Percentiles rank a stretch among this genome's conserved stretches.
These are phyloP conservation scores for Tribolium madens DNA, from an alignment of 1,140 invertebrate genomes.

Conservation along the genomic window DNA sequence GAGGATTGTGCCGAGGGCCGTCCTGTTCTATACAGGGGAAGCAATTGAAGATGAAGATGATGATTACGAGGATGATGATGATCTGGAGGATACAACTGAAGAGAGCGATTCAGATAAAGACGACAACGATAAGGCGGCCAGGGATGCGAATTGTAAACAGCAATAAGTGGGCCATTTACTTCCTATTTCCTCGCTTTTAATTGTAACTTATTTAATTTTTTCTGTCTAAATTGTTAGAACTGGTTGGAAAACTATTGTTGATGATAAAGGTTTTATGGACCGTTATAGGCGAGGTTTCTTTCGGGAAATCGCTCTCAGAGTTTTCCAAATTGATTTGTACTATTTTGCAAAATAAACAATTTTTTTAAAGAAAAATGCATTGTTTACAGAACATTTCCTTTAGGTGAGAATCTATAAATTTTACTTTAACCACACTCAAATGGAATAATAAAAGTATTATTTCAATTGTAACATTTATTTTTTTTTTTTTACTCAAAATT, in stretches of 20 bases:
- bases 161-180: constrained; percentile 11
- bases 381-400: not conserved
- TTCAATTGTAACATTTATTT: constrained; percentile 40
- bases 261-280: constrained; percentile 14
- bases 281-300: not conserved
- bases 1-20: constrained; percentile 90
- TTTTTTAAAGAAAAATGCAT: not conserved
- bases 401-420: too few relatives aligned
- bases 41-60: constrained; percentile 83
- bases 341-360: constrained; percentile 27
- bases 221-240: constrained; percentile 15
- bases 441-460: not conserved
- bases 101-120: constrained; percentile 52
- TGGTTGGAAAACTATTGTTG: constrained; percentile 17
- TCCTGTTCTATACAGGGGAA: constrained; percentile 93
- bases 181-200: constrained; percentile 6
- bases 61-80: constrained; percentile 72
- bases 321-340: constrained; percentile 33
- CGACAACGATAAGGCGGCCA: constrained; percentile 32
- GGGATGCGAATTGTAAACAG: constrained; percentile 40
- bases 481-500: constrained; percentile 41
- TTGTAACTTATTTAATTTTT: constrained; percentile 26
- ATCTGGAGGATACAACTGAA: constrained; percentile 70
- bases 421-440: too few relatives aligned
- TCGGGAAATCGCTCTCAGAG: not conserved